Evolutionary conservation across 2,888 invertebrate genomes (phyloP), one percentile per base, ranked within the genome.

Genomic region (Acleris holmiana): DNA sequence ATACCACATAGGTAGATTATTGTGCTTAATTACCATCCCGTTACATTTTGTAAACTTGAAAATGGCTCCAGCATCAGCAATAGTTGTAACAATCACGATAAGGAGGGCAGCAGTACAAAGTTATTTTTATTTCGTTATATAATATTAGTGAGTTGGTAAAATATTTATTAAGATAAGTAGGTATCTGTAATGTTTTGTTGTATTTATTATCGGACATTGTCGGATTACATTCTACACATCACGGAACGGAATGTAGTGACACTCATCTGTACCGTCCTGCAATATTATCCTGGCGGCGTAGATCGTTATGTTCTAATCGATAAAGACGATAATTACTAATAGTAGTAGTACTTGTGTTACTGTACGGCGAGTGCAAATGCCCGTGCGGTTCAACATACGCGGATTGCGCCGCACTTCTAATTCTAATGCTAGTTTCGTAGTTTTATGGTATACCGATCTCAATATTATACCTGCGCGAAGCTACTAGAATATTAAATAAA

Each of bases 401-500:
- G 35, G 29, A 13, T 13, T 13, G 35, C 35, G 35, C 35, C 35
- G 35, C 35, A 3, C 59, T 60, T 59, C 44, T 60, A 23, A 54
- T 65, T 47, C 23, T 63, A 53, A 48, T 48, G 19, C 29, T 60
- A 65, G 65, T 65, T 65, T 65, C 60, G 65, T 62, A 62, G 53
- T 65, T 59, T 67, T 50, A 68, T 60, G 62, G 62, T 83, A 83
- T 80, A 85, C 89, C 85, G 92, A 92, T 92, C 92, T 92, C 92
- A 92, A 86, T 86, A 84, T 85, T 65, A 65, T 65, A 65, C 65
- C 65, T 79, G 87, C 85, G 88, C 81, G 92, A 92, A 90, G 92
- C 92, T 92, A 92, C 85, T 91, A 92, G 90, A 79, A 79, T 83
- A 84, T 85, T 83, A 68, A 80, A 79, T 80, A 77, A 76, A 78